Conservation (phyloP, 2,113 vertebrate species). For the Bolborhynchus lineola region DNA sequence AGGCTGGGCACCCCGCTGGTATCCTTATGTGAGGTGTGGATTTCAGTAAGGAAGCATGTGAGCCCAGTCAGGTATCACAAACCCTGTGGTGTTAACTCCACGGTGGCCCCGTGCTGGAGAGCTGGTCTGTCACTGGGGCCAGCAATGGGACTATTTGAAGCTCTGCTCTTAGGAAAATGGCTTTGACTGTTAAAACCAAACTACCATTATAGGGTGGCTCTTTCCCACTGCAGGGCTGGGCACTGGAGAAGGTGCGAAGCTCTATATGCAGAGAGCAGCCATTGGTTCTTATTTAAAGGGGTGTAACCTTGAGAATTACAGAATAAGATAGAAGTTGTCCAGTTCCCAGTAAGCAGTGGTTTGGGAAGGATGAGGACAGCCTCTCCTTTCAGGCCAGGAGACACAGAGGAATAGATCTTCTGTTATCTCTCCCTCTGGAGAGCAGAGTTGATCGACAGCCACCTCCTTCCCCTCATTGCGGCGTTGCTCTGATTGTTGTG, state of each 20-base stretch:
- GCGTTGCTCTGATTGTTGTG: slow-evolving; percentile 20
- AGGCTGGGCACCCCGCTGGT: neutral
- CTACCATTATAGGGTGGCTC: neutral
- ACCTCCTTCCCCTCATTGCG: neutral
- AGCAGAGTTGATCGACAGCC: neutral
- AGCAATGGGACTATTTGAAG: neutral
- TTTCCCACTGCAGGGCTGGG: neutral
- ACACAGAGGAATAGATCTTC: neutral
- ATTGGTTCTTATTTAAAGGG: neutral
- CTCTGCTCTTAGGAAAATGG: neutral
- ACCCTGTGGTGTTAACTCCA: neutral
- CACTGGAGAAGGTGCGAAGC: neutral
- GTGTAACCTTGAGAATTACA: neutral
- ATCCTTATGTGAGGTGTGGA: neutral
- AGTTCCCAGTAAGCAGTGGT: neutral
- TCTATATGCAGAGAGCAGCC: neutral
- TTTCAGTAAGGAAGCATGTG: neutral
- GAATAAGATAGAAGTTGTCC: neutral
- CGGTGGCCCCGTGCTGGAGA: neutral
- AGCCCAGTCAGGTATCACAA: neutral
- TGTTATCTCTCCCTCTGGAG: slow-evolving; percentile 7
- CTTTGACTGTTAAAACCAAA: neutral
- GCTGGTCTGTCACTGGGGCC: neutral
- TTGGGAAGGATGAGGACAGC: neutral
- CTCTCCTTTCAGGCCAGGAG: neutral